Base-by-base conservation (phyloP, 2,113 vertebrate genomes). In the Plecturocebus donacophilus region DNA sequence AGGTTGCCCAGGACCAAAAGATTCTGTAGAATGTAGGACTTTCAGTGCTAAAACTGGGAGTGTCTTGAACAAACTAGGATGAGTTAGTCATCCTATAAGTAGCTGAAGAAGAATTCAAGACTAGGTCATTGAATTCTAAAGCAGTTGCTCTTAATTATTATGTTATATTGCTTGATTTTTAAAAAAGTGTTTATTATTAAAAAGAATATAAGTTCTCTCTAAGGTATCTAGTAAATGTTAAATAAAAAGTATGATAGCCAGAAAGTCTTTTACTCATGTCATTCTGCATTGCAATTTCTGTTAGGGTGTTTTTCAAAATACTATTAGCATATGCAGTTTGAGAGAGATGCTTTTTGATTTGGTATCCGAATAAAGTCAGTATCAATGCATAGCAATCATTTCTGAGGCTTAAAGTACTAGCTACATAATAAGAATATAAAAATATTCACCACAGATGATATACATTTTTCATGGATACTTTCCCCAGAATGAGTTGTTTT, bases 371-470 rank as follows among this genome's bases (percentile, higher is more conserved):
- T 16, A 71, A 76, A 96, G 79, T 54, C 77, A 87, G 56, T 56
- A 94, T 77, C 19, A 32, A 52, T 42, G 66, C 79, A 94, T 2
- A 68, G 35, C 6, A 21, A 96, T 16, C 6, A 81, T 27, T 70
- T 92, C 54, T 87, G 45, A 96, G 70, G 73, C 76, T 89, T 87
- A 49, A 56, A 52, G 42, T 35, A 25, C 35, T 96, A 27, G 13
- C 27, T 91, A 7, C 40, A 42, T 9, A 77, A 88, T 17, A 87
- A 4, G 68, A 93, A 76, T 40, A 87, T 85, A 16, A 96, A 96
- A 95, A 91, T 61, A 79, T 71, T 35, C 45, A 92, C 91, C 79
- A 56, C 58, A 91, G 91, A 84, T 86, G 68, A 79, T 94, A 25
- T 2, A 13, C 1, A 30, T 52, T 80, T 97, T 83, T 91, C 20